Conservation (phyloP, 1,140 invertebrate genomes). For the Bombus vancouverensis region DNA sequence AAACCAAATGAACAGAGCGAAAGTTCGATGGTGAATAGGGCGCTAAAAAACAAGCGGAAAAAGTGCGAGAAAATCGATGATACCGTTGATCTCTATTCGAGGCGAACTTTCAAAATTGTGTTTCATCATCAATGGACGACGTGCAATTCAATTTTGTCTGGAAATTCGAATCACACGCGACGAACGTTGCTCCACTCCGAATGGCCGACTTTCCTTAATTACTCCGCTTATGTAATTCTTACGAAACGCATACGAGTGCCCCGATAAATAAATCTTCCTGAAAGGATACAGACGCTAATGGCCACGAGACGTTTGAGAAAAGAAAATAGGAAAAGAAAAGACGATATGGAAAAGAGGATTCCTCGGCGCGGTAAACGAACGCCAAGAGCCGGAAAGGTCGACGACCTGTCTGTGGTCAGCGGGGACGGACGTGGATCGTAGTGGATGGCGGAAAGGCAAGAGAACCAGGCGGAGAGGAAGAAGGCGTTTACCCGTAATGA, state of each 20-base stretch:
- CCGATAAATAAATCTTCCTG: neutral
- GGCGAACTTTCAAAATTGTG: too few species aligned
- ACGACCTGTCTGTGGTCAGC: slow-evolving; percentile 33
- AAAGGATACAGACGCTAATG: neutral
- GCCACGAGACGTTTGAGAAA: neutral
- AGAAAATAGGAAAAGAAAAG: neutral
- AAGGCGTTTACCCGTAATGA: slow-evolving; percentile 54
- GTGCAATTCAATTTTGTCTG: too few species aligned
- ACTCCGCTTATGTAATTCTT: neutral
- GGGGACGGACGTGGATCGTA: slow-evolving; percentile 6
- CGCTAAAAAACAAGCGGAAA: too few species aligned
- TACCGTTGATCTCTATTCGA: too few species aligned
- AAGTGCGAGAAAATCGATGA: too few species aligned
- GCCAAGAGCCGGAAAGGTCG: slow-evolving; percentile 21
- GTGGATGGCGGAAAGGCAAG: neutral
- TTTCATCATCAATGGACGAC: too few species aligned
- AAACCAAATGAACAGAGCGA: too few species aligned
- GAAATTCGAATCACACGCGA: too few species aligned
- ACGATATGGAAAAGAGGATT: neutral
- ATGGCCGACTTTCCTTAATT: neutral
- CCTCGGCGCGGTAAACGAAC: neutral
- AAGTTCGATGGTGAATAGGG: too few species aligned
- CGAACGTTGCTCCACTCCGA: too few species aligned
- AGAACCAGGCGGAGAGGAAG: slow-evolving; percentile 7
- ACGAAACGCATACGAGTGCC: neutral